A percentile compares a stretch with the other conserved stretches of the same genome.
These are phyloP conservation scores for Oceanites oceanicus DNA, from an alignment of 2,113 vertebrate species.

Conservation along the genomic window DNA sequence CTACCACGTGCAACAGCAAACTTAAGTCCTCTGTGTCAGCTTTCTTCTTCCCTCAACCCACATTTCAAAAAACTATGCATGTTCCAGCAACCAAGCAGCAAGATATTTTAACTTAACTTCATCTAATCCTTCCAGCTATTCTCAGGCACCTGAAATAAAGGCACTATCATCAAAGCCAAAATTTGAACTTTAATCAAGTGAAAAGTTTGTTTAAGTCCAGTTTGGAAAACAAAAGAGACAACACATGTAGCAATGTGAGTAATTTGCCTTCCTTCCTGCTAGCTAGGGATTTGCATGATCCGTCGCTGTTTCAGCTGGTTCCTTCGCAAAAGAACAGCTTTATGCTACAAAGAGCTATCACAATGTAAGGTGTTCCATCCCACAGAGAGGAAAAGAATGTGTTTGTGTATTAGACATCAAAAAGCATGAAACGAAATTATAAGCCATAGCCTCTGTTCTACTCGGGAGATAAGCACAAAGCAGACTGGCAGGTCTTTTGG, in stretches of 20 bases:
- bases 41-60: not conserved
- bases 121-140: not conserved
- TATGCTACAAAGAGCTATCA: not conserved
- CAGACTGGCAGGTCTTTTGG: not conserved
- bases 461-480: not conserved
- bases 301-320: not conserved
- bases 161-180: not conserved
- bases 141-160: not conserved
- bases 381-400: not conserved
- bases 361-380: not conserved
- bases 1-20: not conserved
- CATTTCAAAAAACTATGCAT: not conserved
- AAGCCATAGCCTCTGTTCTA: not conserved
- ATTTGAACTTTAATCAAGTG: not conserved
- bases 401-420: not conserved
- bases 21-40: not conserved
- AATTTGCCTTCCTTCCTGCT: not conserved
- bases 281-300: not conserved
- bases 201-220: not conserved
- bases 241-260: accelerated
- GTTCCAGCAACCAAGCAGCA: not conserved
- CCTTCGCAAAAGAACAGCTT: not conserved
- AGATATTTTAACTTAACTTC: not conserved
- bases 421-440: not conserved
- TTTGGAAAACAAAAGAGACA: not conserved